A percentile compares a stretch with the other conserved stretches of the same genome.
Conservation (phyloP, 92 coral and sea anemone species). For the Palythoa caribaeorum region DNA sequence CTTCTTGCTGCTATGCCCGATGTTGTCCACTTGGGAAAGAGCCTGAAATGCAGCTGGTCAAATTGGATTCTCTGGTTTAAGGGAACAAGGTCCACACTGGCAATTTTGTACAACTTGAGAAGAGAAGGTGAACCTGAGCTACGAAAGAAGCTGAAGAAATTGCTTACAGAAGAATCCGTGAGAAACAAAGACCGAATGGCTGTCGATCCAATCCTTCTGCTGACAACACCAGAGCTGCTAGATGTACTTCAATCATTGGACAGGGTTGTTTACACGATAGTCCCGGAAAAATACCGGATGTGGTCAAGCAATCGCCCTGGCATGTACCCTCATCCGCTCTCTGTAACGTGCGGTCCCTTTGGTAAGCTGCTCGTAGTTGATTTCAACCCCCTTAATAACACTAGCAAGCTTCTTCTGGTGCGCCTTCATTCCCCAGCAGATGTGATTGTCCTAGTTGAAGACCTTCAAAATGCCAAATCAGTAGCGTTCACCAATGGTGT, state of each 20-base stretch:
- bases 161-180: slow-evolving; percentile 36
- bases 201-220: slow-evolving; percentile 11
- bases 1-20: slow-evolving; percentile 28
- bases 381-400: slow-evolving; percentile 12
- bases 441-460: slow-evolving; percentile 45
- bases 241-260: slow-evolving; percentile 15
- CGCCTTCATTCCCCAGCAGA: slow-evolving; percentile 57
- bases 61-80: slow-evolving; percentile 44
- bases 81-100: slow-evolving; percentile 51
- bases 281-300: slow-evolving; percentile 54
- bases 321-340: slow-evolving; percentile 37
- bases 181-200: slow-evolving; percentile 44
- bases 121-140: slow-evolving; percentile 19
- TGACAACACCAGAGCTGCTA: slow-evolving; percentile 36
- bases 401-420: slow-evolving; percentile 20
- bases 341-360: slow-evolving; percentile 21
- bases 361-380: slow-evolving; percentile 21
- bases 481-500: slow-evolving; percentile 33
- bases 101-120: slow-evolving; percentile 48
- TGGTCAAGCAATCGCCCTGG: slow-evolving; percentile 48
- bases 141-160: slow-evolving; percentile 40
- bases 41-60: slow-evolving; percentile 50
- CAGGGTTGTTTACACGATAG: slow-evolving; percentile 43
- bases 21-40: slow-evolving; percentile 40
- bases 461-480: slow-evolving; percentile 32